A percentile compares a stretch with the other conserved stretches of the same genome.
phyloP scores from a whole-genome alignment of 1,140 invertebrate species.

The Magallana gigas region DNA sequence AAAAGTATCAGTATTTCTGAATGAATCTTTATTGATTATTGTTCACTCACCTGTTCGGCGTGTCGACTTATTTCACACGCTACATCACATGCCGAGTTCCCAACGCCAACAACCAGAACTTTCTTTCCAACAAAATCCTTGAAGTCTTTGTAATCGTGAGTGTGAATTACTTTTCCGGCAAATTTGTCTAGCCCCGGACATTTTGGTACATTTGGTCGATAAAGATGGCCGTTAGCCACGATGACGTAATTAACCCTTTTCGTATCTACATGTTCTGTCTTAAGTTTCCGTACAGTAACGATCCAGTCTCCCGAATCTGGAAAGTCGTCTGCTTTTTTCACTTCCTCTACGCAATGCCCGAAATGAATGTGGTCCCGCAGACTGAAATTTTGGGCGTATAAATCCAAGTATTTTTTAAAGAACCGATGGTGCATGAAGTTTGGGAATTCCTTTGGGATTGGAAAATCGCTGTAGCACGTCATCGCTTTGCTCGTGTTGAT shows the following conservation, averaged over 20 bases:
- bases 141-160: conserved; percentile 78
- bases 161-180: conserved; percentile 79
- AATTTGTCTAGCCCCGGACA: conserved; percentile 78
- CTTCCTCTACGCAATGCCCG: conserved; percentile 48
- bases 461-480: conserved; percentile 81
- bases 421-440: conserved; percentile 79
- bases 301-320: conserved; percentile 56
- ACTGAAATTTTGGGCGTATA: conserved; percentile 78
- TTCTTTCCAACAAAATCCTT: conserved; percentile 78
- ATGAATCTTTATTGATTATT: too few relatives aligned
- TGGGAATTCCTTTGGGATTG: conserved; percentile 78
- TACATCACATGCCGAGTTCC: conserved; percentile 81
- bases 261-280: conserved; percentile 17
- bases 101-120: conserved; percentile 80
- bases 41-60: conserved; percentile 61
- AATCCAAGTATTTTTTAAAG: conserved; percentile 77
- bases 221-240: conserved; percentile 76
- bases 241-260: conserved; percentile 74
- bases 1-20: too few relatives aligned
- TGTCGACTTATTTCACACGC: conserved; percentile 79
- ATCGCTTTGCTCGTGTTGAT: conserved; percentile 82
- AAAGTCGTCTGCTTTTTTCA: conserved; percentile 51
- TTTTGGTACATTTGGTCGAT: conserved; percentile 70
- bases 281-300: conserved; percentile 39
- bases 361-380: conserved; percentile 70